Evolutionary conservation across 2,888 invertebrate genomes (phyloP).

Genomic region (Geophilus truncorum): DNA sequence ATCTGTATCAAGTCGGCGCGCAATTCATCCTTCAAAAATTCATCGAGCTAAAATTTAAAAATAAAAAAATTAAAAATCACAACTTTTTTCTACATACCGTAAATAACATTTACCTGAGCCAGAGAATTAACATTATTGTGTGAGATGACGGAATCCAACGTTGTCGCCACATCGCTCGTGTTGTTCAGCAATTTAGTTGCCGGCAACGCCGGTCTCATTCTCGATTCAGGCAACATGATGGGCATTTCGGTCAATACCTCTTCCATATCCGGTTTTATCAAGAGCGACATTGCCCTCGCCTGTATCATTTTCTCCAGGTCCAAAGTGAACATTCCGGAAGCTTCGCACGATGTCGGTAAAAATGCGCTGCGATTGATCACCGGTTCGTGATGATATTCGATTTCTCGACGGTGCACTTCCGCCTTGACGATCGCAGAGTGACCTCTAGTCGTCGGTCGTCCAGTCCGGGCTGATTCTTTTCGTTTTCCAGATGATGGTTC

Average conservation of each 20-base stretch:
- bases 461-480: slow-evolving; percentile 49
- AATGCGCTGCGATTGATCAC: background rate
- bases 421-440: background rate
- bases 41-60: slow-evolving; percentile 56
- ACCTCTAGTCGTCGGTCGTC: slow-evolving; percentile 37
- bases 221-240: slow-evolving; percentile 43
- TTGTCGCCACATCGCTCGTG: slow-evolving; percentile 46
- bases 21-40: slow-evolving; percentile 55
- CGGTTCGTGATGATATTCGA: background rate
- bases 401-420: background rate
- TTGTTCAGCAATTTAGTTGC: slow-evolving; percentile 41
- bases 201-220: slow-evolving; percentile 44
- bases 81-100: background rate
- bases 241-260: slow-evolving; percentile 43
- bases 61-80: background rate
- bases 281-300: slow-evolving; percentile 39
- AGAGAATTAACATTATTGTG: slow-evolving; percentile 64
- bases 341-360: slow-evolving; percentile 44
- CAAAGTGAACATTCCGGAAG: slow-evolving; percentile 70
- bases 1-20: slow-evolving; percentile 48
- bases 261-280: slow-evolving; percentile 45
- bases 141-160: no score
- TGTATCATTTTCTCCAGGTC: slow-evolving; percentile 52
- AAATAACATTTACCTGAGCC: slow-evolving; percentile 49
- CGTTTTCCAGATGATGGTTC: no score